Percentiles rank a stretch among this genome's conserved stretches.
phyloP scores from a whole-genome alignment of 2,888 invertebrate genomes.

The Apeira syringaria region DNA sequence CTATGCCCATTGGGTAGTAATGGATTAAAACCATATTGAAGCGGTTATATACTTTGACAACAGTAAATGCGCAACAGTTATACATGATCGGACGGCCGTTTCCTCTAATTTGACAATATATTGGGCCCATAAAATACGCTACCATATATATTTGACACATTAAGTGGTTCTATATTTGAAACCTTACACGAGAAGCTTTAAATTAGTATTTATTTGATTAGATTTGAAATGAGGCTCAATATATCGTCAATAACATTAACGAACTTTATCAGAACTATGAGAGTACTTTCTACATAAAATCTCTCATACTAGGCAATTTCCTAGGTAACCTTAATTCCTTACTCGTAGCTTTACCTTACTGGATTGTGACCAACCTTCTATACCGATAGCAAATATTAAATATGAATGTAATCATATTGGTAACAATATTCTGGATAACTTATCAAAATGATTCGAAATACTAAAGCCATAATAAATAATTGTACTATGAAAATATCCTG shows the following conservation, averaged over 20 bases:
- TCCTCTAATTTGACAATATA: constrained; percentile 31
- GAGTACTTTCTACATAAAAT: constrained; percentile 52
- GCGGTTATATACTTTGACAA: constrained; percentile 23
- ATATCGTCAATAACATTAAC: constrained; percentile 42
- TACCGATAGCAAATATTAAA: constrained; percentile 34
- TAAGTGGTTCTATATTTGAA: constrained; percentile 8
- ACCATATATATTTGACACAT: constrained; percentile 15
- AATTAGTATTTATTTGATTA: constrained; percentile 1
- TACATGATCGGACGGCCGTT: constrained; percentile 32
- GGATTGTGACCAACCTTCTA: constrained; percentile 47
- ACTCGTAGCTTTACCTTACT: constrained; percentile 48
- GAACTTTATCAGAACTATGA: constrained; percentile 56
- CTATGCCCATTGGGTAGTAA: constrained; percentile 29
- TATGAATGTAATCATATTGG: constrained; percentile 28
- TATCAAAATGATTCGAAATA: constrained; percentile 54
- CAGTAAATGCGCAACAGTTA: constrained; percentile 29
- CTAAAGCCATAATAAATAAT: constrained; percentile 23
- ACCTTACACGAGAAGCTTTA: constrained; percentile 3
- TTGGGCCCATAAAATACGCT: constrained; percentile 20
- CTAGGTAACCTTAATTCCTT: constrained; percentile 59
- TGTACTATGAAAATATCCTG: constrained; percentile 12
- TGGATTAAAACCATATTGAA: constrained; percentile 23
- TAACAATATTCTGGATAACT: constrained; percentile 82
- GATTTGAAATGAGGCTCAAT: constrained; percentile 24
- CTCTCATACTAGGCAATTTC: constrained; percentile 43